Base-by-base conservation (phyloP, 2,797 vertebrate species). In the Gorsachius magnificus region DNA sequence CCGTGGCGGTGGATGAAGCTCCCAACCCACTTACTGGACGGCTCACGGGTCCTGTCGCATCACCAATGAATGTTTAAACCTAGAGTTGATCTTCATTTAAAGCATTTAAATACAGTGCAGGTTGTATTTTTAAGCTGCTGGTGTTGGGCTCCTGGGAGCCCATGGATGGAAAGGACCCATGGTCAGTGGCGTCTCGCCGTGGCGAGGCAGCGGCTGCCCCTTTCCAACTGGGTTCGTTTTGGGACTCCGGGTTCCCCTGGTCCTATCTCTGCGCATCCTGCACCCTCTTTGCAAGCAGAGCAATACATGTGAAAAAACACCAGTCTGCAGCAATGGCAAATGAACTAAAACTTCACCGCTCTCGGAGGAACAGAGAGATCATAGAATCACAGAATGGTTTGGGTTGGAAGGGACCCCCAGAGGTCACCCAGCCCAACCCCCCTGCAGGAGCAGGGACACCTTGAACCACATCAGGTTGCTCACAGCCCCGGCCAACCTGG, bases 21-120 rank as follows among this genome's bases (percentile, higher is more conserved):
- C 75, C 74, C 33, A 45, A 1, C 56, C 75, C 43, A 10, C 46
- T 72, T 31, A 9, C 16, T 1, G 4, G 61, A 28, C 22, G 68
- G 76, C 65, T 89, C 38, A 14, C 1, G 0, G 69, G 25, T 85
- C 43, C 70, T 1, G 1, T 43, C 0, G 0, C 0, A 7, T 54
- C 48, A 57, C 35, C 11, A 2, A 8, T 46, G 41, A 72, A 64
- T 58, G 24, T 45, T 86, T 61, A 60, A 80, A 63, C 19, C 26
- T 20, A 31, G 63, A 80, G 17, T 1, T 43, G 50, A 28, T 46
- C 58, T 64, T 22, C 0, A 3, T 71, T 80, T 50, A 21, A 60
- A 64, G 45, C 25, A 8, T 50, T 80, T 43, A 20, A 65, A 31
- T 8, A 13, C n/a, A 50, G 50, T 4, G 26, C 56, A n/a, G 25